Base-by-base conservation (phyloP, 2,797 vertebrate species). In the Tokudaia tokunoshimensis region DNA sequence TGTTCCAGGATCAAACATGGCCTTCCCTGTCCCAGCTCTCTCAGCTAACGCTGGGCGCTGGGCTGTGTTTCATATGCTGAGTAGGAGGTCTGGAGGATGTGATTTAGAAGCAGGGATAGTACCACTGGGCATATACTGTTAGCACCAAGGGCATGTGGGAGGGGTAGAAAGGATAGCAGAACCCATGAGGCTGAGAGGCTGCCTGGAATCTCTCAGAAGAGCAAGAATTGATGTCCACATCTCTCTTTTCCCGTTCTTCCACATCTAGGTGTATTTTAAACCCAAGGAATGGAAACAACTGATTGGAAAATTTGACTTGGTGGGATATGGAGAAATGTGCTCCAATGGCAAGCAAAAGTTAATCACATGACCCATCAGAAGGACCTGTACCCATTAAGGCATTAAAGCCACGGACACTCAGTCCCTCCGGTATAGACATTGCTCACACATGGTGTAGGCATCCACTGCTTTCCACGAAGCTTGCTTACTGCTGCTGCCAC, bases 221-320 rank as follows among this genome's bases (percentile, higher is more conserved):
- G 44, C 65, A 87, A 20, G 20, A 63, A 75, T 75, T 65, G 37
- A 13, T 31, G 4, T 80, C 91, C 22, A 63, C 59, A 79, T 0
- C 72, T 94, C 37, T n/a, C 76, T 11, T 22, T 78, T 76, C 47
- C 57, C 4, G 61, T 8, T 17, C 10, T 19, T 41, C 7, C 37
- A 72, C 17, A 55, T 50, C 22, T 9, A 29, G 74, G 44, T 44
- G 17, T 41, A 11, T 83, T 92, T 26, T 72, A 89, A 61, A 31
- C 19, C 26, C 1, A 4, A n/a, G 29, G 13, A 26, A 4, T 6
- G 37, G 6, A 2, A 59, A 13, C 52, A 75, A 37, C 1, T 0
- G 24, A 83, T 57, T n/a, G 34, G 57, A 83, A 74, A 79, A 50
- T 63, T 6, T 22, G 12, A 47, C 8, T n/a, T 89, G 70, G 24